These are phyloP conservation scores for Trialeurodes vaporariorum DNA, from an alignment of 1,140 invertebrate genomes.

Conservation along the genomic window DNA sequence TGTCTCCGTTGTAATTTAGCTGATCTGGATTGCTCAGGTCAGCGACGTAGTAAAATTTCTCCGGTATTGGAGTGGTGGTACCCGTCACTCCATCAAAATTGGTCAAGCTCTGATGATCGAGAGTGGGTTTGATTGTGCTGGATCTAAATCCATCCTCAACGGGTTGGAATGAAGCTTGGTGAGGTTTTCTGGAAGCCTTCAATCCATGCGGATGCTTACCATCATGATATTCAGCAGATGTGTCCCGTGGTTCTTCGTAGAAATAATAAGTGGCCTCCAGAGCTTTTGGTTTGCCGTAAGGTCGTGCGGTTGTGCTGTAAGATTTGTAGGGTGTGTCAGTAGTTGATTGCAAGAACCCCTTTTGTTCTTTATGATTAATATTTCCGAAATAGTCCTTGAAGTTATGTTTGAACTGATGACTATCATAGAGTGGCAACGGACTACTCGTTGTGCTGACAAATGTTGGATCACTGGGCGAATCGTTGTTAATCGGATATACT, in stretches of 20 bases:
- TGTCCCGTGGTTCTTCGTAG: slow-evolving; percentile 27
- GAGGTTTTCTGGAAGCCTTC: not conserved
- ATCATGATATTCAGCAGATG: not conserved
- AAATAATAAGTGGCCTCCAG: slow-evolving; percentile 26
- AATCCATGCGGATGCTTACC: not conserved
- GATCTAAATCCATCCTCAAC: not conserved
- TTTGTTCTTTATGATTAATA: not conserved
- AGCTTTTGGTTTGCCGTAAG: slow-evolving; percentile 9
- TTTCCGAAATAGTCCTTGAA: not conserved
- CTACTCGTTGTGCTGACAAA: not conserved
- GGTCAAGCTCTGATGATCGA: not conserved
- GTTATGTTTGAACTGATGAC: not conserved
- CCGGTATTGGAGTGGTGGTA: slow-evolving; percentile 1
- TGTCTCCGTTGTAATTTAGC: slow-evolving; percentile 12
- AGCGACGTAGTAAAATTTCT: slow-evolving; percentile 11
- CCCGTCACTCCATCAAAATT: not conserved
- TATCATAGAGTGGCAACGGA: not conserved
- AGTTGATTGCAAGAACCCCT: slow-evolving; percentile 2
- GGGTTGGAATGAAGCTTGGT: not conserved
- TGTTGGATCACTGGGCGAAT: not conserved
- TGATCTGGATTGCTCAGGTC: not conserved
- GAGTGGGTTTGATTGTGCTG: not conserved
- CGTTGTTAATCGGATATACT: not conserved
- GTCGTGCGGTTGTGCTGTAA: slow-evolving; percentile 3
- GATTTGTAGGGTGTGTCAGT: slow-evolving; percentile 3